Conservation (phyloP, 2,113 vertebrate species). For the Chaetura pelagica region DNA sequence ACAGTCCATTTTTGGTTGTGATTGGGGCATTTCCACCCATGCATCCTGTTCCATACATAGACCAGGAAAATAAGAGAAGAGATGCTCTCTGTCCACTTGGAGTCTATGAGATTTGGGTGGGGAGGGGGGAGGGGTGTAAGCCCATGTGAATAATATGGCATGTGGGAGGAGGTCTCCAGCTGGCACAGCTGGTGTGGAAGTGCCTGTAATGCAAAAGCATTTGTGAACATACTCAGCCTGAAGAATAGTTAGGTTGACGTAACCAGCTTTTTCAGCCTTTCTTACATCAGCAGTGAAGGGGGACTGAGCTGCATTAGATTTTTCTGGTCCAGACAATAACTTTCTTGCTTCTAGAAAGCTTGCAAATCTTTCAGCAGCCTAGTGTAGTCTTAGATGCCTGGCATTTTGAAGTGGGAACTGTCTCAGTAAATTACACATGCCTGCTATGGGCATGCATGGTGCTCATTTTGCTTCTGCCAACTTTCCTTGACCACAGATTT, state of each 20-base stretch:
- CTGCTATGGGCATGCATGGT: neutral
- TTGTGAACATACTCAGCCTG: neutral
- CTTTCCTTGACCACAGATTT: neutral
- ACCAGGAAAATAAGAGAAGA: neutral
- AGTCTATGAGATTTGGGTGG: no score
- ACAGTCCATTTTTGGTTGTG: neutral
- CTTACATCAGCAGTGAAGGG: neutral
- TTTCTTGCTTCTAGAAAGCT: constrained; percentile 11
- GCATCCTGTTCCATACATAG: neutral
- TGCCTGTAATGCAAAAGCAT: neutral
- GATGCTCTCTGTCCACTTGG: neutral
- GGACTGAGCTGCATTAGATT: neutral
- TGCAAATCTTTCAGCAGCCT: neutral
- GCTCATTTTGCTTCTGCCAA: neutral
- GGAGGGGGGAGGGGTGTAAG: no score
- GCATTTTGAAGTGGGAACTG: no score
- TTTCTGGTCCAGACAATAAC: neutral
- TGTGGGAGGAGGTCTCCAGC: neutral
- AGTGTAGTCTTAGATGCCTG: neutral
- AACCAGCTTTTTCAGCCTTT: neutral
- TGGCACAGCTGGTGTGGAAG: neutral
- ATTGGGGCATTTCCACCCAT: neutral
- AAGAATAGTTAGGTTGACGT: neutral
- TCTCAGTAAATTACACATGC: rapidly evolving
- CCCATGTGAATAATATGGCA: rapidly evolving